Conservation (phyloP, 1,140 invertebrate species). For the Orius insidiosus region DNA sequence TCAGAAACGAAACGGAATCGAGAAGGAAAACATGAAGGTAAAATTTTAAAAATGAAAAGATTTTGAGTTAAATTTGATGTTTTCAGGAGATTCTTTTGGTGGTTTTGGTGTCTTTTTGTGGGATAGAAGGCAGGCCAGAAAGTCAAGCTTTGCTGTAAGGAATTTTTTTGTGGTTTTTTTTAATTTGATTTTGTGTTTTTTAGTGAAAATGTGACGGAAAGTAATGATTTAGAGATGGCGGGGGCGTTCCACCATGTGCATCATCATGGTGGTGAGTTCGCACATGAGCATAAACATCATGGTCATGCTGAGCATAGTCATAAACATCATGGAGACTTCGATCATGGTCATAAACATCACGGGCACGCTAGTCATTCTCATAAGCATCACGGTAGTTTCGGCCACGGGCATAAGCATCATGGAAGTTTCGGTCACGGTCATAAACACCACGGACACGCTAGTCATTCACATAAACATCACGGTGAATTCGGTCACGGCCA, state of each 20-base stretch:
- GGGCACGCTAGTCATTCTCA: slow-evolving; percentile 9
- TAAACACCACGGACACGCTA: slow-evolving; percentile 13
- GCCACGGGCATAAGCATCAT: slow-evolving; percentile 13
- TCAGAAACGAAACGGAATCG: too few species aligned
- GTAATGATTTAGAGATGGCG: too few species aligned
- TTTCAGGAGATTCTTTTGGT: too few species aligned
- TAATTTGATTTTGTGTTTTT: too few species aligned
- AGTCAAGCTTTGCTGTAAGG: too few species aligned
- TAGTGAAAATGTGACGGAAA: too few species aligned
- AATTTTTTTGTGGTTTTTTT: too few species aligned
- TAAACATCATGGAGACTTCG: slow-evolving; percentile 7
- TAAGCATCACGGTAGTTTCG: slow-evolving; percentile 11
- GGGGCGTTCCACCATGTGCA: slow-evolving; percentile 1
- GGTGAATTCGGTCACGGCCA: slow-evolving; percentile 11
- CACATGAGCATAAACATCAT: slow-evolving; percentile 12
- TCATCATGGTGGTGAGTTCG: slow-evolving; percentile 8
- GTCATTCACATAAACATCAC: slow-evolving; percentile 10
- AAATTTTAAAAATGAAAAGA: too few species aligned
- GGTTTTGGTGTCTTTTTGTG: too few species aligned
- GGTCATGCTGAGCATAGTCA: slow-evolving; percentile 12
- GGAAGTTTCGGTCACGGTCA: slow-evolving; percentile 11
- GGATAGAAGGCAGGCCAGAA: too few species aligned
- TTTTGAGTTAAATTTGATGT: too few species aligned
- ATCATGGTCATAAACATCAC: slow-evolving; percentile 10
- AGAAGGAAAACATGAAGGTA: too few species aligned